Evolutionary conservation across 2,888 invertebrate species (phyloP), one percentile per base, ranked within the genome.

Genomic region (Nymphalis polychloros): DNA sequence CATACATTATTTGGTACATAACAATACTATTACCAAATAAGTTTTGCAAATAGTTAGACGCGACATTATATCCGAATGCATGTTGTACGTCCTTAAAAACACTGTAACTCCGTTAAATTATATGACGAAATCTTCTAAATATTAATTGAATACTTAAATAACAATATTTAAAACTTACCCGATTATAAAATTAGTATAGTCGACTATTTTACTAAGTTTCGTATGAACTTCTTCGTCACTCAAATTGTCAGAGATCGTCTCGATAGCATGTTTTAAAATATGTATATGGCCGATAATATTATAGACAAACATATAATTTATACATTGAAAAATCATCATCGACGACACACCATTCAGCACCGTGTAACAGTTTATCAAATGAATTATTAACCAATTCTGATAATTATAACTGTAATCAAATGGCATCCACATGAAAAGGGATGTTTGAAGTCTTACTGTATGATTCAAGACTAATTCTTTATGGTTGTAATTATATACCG

Each of bases 271-370:
- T 60, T 80, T 83, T 27, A 84, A 70, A 62, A 82, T 76, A 20
- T 79, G 69, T 20, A 84, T 78, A 63, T 84, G 84, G 0, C 81
- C 82, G 48, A 81, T 78, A 2, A 84, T 62, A 71, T 84, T 80
- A 53, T 78, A 81, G n/a, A 84, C 66, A 59, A 80, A 73, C 0
- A 77, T 73, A 19, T 81, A 77, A 53, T 79, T 80, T 7, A 79
- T 67, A 8, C 76, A 73, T 68, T 83, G 82, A 57, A 77, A 80
- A 0, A 75, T 41, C 4, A 74, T 66, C n/a, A 83, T 69, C 0
- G 78, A 49, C 0, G 63, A 57, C n/a, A 72, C 74, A 0, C 74
- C 79, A 59, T 17, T 31, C 1, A 63, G 62, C 0, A 76, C 73
- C 0, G 73, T 7, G 57, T 81, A 80, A 0, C 73, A 46, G 46